phyloP scores from a whole-genome alignment of 35 echinoderm and acorn worm genomes.

The Eucidaris tribuloides region DNA sequence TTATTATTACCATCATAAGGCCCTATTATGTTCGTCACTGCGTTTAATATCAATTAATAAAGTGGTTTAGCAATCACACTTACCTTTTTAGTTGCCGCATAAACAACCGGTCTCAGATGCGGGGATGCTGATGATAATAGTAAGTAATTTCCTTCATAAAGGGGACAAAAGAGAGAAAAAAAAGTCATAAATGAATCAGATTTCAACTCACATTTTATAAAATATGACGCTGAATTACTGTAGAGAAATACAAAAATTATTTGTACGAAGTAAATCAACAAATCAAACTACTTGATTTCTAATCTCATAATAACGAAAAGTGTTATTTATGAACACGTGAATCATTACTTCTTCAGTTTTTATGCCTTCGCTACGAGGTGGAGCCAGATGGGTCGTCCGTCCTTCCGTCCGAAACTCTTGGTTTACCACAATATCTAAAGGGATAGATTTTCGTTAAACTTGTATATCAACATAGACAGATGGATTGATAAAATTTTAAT shows the following conservation, averaged over 20 bases:
- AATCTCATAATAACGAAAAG: neutral
- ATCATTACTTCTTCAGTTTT: neutral
- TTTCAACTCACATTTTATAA: neutral
- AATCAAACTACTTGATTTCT: neutral
- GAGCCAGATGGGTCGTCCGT: too few relatives aligned
- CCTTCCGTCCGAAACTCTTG: neutral
- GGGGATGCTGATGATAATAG: slow-evolving; percentile 9
- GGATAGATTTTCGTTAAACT: neutral
- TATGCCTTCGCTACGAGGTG: too few relatives aligned
- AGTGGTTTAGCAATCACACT: too few relatives aligned
- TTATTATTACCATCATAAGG: too few relatives aligned
- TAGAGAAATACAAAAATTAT: neutral
- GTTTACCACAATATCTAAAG: neutral
- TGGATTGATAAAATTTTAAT: neutral
- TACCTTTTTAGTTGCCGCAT: slow-evolving; percentile 6
- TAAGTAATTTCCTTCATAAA: neutral
- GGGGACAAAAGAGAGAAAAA: neutral
- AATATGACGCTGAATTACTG: neutral
- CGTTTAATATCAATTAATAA: too few relatives aligned
- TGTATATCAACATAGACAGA: neutral
- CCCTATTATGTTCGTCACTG: too few relatives aligned
- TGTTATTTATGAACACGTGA: neutral
- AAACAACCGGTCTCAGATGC: neutral
- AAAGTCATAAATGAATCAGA: neutral
- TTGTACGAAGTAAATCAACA: neutral